phyloP scores from a whole-genome alignment of 2,888 invertebrate species.

The Melinaea menophilus region DNA sequence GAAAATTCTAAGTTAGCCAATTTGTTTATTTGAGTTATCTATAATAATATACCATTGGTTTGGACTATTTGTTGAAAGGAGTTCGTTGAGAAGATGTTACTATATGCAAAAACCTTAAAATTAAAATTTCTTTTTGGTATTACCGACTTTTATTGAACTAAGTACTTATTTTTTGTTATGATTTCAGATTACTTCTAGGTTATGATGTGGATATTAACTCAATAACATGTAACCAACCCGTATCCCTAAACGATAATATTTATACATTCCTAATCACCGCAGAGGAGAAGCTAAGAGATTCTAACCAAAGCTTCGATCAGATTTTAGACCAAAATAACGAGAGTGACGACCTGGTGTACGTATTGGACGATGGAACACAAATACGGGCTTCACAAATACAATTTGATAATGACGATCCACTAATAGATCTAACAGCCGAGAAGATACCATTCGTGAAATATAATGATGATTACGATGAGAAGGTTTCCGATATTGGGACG shows the following conservation, averaged over 20 bases:
- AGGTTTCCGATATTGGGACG: conserved; percentile 38
- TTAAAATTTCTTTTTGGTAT: too few species aligned
- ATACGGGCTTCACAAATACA: conserved; percentile 71
- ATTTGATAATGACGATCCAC: conserved; percentile 68
- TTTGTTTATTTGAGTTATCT: too few species aligned
- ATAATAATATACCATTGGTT: too few species aligned
- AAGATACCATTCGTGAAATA: conserved; percentile 65
- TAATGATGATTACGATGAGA: conserved; percentile 44
- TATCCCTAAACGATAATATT: conserved; percentile 60
- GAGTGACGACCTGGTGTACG: conserved; percentile 53
- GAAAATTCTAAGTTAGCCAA: conserved; percentile 63
- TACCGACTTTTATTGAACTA: too few species aligned
- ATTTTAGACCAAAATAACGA: conserved; percentile 40
- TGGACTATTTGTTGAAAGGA: too few species aligned
- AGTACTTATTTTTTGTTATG: conserved; percentile 1
- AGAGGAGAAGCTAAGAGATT: conserved; percentile 45
- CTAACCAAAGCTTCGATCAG: conserved; percentile 41
- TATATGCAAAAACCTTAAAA: too few species aligned
- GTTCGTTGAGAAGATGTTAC: too few species aligned
- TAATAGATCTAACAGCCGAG: conserved; percentile 58
- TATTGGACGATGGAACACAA: conserved; percentile 69
- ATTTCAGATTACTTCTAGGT: conserved; percentile 45
- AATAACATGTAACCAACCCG: conserved; percentile 61
- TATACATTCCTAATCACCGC: conserved; percentile 62
- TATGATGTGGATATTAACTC: conserved; percentile 65